phyloP scores from a whole-genome alignment of 2,888 invertebrate genomes.

The Oscheius sp. region DNA sequence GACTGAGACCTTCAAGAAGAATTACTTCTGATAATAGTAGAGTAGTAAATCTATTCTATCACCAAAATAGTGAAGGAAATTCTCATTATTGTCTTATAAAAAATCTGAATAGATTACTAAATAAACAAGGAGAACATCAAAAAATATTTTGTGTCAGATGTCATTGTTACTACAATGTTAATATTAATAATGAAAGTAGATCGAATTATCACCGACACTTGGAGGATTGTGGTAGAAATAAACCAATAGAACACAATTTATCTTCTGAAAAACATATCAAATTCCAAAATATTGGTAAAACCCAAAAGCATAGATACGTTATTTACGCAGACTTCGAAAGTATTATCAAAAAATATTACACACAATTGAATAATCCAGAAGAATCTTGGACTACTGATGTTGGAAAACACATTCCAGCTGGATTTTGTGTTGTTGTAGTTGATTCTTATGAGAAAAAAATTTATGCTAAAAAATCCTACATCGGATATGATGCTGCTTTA shows the following conservation, averaged over 20 bases:
- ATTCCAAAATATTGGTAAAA: conserved; percentile 39
- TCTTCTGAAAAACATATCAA: conserved; percentile 32
- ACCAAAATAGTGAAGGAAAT: conserved; percentile 33
- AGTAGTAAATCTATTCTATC: conserved; percentile 40
- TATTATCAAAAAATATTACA: not conserved
- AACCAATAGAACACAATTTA: conserved; percentile 35
- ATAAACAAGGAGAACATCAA: no score
- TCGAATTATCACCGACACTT: no score
- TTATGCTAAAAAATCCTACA: conserved; percentile 27
- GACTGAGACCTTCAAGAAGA: conserved; percentile 31
- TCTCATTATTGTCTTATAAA: conserved; percentile 41
- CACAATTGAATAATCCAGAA: not conserved
- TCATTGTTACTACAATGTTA: no score
- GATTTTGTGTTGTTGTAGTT: not conserved
- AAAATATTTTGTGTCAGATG: no score
- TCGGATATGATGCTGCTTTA: conserved; percentile 30
- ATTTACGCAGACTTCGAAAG: no score
- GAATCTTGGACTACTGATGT: conserved; percentile 9
- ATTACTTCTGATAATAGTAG: conserved; percentile 22
- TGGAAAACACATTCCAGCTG: no score
- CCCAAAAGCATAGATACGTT: no score
- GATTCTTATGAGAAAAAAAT: conserved; percentile 7
- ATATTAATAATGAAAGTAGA: no score
- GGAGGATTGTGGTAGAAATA: no score
- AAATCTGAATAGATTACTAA: conserved; percentile 39